Evolutionary conservation across 2,113 vertebrate genomes (phyloP), one percentile per base, ranked within the genome.

Genomic region (Dinomys branickii): DNA sequence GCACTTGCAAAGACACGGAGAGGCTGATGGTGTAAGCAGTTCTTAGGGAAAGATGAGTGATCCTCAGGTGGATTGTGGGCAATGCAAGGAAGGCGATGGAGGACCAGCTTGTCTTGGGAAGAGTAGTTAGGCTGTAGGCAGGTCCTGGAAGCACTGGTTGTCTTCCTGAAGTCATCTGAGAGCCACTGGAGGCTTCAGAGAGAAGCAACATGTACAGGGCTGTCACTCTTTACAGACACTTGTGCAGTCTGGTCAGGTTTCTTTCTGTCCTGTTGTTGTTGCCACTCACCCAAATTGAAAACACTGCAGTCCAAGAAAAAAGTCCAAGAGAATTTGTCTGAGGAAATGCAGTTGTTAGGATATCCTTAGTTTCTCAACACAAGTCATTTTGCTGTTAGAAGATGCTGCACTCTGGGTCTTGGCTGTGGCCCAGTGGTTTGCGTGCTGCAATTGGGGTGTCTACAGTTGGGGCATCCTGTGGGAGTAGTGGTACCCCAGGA

Each of bases 281-380:
- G 86, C 22, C 93, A 95, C n/a, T n/a, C 47, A 67, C 11, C 91
- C 73, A 52, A 67, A 82, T 63, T 83, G 33, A 69, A 95, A 93
- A 38, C 47, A 61, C 88, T 78, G 56, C 35, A 81, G 26, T 30
- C 85, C 69, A 87, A 95, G 83, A 86, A 88, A 24, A 77, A 77
- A 80, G 82, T 63, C 47, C 52, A 82, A 44, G 22, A 52, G 30
- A 69, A 30, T 81, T 73, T 94, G 30, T 61, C 11, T 78, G 73
- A 59, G 44, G 73, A 88, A 94, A 59, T 88, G 58, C 28, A 61
- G 73, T 61, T 87, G 65, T 96, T 75, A 5, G 73, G 16, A 63
- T 90, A 67, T 85, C 78, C 41, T 44, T 67, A 88, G 12, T 91
- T 95, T 93, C 33, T 90, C 35, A 83, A 10, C 81, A 13, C 16